Base-by-base conservation (phyloP, 2,888 invertebrate species). In the Pachycephus smyrnensis region DNA sequence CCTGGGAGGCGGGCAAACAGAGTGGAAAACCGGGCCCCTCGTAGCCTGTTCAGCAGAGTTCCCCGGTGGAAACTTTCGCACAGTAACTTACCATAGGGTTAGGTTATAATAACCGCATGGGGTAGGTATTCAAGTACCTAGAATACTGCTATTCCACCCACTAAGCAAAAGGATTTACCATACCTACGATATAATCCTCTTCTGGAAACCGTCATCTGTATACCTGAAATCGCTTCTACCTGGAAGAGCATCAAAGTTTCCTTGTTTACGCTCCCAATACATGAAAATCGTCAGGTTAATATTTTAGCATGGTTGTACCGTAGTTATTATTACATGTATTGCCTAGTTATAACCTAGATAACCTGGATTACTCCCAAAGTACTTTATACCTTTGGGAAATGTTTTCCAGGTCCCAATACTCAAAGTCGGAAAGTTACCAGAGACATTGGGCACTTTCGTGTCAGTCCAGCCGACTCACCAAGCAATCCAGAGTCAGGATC, bases 21-120 rank as follows among this genome's bases (percentile, higher is more conserved):
- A 84, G 82, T 86, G 86, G 86, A 88, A 88, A 88, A 84, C 85
- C 82, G 83, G 83, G 85, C 85, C 85, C 83, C 82, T 81, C 77
- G 79, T 74, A 77, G 78, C 78, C 77, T 81, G 81, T 77, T 76
- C 79, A 78, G 55, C 55, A 23, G 55, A 55, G 33, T 30, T 71
- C 31, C 31, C 55, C 55, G 9, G 71, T 33, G 71, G 71, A 71
- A 71, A 71, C 71, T 71, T 71, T 71, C 71, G 32, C 12, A 33
- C 32, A 33, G 31, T 71, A 71, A 71, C 12, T 71, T 71, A 31
- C 31, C 12, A 23, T 33, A 71, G 71, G 31, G 55, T 55, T 55
- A 9, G 55, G 55, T 55, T 55, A 23, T 71, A 71, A 71, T 71
- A 71, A 71, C 82, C 77, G 79, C 23, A 55, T 55, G 9, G 55